Conservation (phyloP, 2,797 vertebrate species). For the Falco concolor region DNA sequence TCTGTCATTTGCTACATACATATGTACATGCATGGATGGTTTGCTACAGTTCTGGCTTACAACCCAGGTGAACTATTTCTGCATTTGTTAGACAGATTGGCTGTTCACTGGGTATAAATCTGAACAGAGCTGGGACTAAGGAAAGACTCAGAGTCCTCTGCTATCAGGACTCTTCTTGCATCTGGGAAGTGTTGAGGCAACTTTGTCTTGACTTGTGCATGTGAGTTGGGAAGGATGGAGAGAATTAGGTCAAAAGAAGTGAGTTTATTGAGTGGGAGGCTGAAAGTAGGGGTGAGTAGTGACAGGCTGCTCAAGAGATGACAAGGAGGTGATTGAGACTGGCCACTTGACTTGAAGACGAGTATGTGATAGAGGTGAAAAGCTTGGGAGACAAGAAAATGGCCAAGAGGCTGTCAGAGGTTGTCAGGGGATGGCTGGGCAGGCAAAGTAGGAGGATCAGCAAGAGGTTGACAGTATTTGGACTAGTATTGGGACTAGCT, state of each 20-base stretch:
- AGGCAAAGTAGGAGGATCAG: background rate
- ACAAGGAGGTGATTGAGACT: background rate
- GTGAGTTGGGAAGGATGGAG: background rate
- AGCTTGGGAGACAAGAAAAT: background rate
- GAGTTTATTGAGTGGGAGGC: background rate
- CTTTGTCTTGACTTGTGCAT: background rate
- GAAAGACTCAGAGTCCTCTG: background rate
- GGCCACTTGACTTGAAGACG: background rate
- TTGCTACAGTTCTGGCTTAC: background rate
- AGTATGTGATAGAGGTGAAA: background rate
- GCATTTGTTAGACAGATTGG: background rate
- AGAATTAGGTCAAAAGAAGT: background rate
- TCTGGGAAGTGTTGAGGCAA: background rate
- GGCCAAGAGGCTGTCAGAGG: background rate
- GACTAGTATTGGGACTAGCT: background rate
- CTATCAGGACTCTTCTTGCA: background rate
- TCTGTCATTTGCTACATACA: fast-evolving
- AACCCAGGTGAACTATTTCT: background rate
- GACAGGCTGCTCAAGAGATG: background rate
- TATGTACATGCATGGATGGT: fast-evolving
- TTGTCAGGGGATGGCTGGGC: background rate
- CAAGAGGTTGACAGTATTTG: background rate
- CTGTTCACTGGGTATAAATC: background rate
- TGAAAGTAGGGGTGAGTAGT: background rate
- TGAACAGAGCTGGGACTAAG: background rate